Evolutionary conservation across 2,113 vertebrate genomes (phyloP).

Genomic region (Osmerus eperlanus): DNA sequence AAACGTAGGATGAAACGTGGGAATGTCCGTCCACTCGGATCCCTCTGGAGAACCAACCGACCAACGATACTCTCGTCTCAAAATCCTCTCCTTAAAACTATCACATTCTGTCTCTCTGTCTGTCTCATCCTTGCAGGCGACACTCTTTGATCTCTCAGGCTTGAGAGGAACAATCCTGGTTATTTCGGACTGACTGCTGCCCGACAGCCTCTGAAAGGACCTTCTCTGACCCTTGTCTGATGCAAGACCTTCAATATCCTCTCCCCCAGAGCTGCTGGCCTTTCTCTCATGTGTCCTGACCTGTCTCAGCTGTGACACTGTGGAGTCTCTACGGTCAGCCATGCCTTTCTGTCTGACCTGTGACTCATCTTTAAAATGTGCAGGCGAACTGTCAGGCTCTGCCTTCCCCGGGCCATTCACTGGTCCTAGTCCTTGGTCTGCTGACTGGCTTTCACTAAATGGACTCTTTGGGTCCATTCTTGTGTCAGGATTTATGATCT

Average conservation of each 20-base stretch:
- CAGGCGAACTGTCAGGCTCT: slow-evolving; percentile 36
- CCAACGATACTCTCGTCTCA: slow-evolving; percentile 69
- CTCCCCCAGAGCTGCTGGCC: slow-evolving; percentile 55
- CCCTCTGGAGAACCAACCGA: slow-evolving; percentile 66
- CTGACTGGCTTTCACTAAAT: slow-evolving; percentile 22
- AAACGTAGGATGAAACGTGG: slow-evolving; percentile 45
- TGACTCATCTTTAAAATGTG: slow-evolving; percentile 44
- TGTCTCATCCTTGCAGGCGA: slow-evolving; percentile 63
- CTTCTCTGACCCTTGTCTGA: slow-evolving; percentile 60
- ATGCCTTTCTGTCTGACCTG: slow-evolving; percentile 48
- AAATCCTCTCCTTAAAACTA: slow-evolving; percentile 30
- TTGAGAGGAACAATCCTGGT: slow-evolving; percentile 75
- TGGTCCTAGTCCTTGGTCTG: slow-evolving; percentile 42
- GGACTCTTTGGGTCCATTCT: slow-evolving; percentile 39
- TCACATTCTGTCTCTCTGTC: slow-evolving; percentile 51
- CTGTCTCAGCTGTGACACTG: slow-evolving; percentile 66
- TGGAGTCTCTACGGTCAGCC: slow-evolving; percentile 55
- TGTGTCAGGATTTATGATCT: slow-evolving; percentile 6
- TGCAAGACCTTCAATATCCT: slow-evolving; percentile 54
- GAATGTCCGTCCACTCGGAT: slow-evolving; percentile 54
- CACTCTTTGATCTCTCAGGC: slow-evolving; percentile 69
- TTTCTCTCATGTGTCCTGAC: slow-evolving; percentile 63
- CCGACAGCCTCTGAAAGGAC: slow-evolving; percentile 58
- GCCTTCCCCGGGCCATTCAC: slow-evolving; percentile 61
- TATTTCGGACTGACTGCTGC: slow-evolving; percentile 65